These are phyloP conservation scores for Apostichopus leukothele DNA, from an alignment of 53 echinoderm and acorn worm genomes.

Conservation along the genomic window DNA sequence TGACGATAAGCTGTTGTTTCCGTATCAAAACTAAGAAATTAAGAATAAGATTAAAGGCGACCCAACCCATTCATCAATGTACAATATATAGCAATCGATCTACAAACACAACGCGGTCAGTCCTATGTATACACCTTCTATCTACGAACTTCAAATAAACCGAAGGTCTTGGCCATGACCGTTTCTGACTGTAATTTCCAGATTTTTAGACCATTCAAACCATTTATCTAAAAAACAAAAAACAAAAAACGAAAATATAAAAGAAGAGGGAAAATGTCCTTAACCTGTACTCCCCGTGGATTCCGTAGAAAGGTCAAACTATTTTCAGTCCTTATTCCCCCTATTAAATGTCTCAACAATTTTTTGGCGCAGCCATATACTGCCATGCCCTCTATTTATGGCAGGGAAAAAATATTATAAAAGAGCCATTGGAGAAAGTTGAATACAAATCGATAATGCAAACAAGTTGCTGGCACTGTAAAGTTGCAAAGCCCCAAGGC, in stretches of 20 bases:
- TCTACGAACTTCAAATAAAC: not conserved
- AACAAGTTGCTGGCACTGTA: conserved; percentile 27
- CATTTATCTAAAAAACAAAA: not conserved
- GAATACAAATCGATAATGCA: conserved; percentile 49
- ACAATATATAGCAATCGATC: too few relatives aligned
- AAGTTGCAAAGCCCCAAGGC: conserved; percentile 51
- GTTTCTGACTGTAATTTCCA: not conserved
- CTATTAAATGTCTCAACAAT: not conserved
- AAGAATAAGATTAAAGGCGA: too few relatives aligned
- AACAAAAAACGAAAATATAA: not conserved
- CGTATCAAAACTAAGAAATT: too few relatives aligned
- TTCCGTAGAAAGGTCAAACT: conserved; percentile 21
- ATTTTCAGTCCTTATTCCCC: too few relatives aligned
- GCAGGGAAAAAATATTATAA: not conserved
- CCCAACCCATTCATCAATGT: too few relatives aligned
- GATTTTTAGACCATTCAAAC: not conserved
- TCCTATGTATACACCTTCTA: too few relatives aligned
- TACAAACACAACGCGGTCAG: too few relatives aligned
- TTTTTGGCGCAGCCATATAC: not conserved
- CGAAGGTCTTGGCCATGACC: conserved; percentile 10
- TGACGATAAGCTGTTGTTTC: too few relatives aligned
- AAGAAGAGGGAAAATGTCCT: not conserved
- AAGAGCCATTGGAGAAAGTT: conserved; percentile 18
- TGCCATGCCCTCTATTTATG: conserved; percentile 12
- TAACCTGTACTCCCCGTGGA: conserved; percentile 30